phyloP scores from a whole-genome alignment of 2,113 vertebrate species.

The Aythya baeri region DNA sequence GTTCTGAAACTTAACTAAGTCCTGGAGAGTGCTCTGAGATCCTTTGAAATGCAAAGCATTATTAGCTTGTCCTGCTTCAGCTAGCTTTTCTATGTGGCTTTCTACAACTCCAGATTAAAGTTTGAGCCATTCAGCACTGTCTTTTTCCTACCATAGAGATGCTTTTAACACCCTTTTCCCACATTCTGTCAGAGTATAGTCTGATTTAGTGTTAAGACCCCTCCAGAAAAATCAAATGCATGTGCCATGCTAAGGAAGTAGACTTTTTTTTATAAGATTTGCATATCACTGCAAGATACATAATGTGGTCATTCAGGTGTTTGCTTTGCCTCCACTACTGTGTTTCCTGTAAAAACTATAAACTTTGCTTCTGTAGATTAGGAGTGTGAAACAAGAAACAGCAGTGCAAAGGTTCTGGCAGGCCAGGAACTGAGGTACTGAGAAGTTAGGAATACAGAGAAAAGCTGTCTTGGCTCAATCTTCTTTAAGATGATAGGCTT shows the following conservation, averaged over 20 bases:
- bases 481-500: accelerated
- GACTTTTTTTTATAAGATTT: background rate
- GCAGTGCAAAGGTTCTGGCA: background rate
- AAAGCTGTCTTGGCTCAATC: background rate
- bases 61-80: background rate
- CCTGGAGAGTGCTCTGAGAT: background rate
- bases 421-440: background rate
- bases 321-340: background rate
- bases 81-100: background rate
- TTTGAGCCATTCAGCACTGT: background rate
- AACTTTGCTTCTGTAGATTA: background rate
- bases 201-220: background rate
- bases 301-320: background rate
- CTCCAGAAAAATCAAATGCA: background rate
- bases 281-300: background rate
- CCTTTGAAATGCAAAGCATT: background rate
- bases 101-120: background rate
- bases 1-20: background rate
- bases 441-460: background rate
- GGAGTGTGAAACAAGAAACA: background rate
- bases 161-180: background rate
- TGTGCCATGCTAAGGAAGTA: background rate
- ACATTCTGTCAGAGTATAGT: background rate
- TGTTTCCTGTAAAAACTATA: background rate
- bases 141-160: background rate